Conservation (phyloP, 2,113 vertebrate genomes). For the Dipodomys merriami region DNA sequence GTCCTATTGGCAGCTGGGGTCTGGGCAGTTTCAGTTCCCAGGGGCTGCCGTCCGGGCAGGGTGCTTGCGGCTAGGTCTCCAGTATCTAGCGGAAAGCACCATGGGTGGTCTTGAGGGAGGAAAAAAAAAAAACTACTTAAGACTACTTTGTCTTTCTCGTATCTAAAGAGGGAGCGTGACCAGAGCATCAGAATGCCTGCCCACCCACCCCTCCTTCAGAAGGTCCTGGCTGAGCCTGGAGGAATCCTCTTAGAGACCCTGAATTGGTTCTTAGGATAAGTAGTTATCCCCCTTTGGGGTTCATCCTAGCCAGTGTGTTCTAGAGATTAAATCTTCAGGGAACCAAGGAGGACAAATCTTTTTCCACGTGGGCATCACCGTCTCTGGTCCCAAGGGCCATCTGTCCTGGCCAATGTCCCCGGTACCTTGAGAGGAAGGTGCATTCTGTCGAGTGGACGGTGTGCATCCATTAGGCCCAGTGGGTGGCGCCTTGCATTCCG, state of each 20-base stretch:
- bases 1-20: neutral
- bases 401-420: neutral
- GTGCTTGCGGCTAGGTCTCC: neutral
- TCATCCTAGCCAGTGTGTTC: no score
- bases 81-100: neutral
- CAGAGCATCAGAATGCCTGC: neutral
- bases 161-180: neutral
- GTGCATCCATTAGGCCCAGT: no score
- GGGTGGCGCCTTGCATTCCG: no score
- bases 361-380: no score
- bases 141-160: slow-evolving; percentile 30
- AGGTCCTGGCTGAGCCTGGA: neutral
- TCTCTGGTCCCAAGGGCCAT: neutral
- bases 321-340: neutral
- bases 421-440: no score
- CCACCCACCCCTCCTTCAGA: no score
- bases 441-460: no score
- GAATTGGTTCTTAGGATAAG: no score
- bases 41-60: neutral
- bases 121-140: neutral
- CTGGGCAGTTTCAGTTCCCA: neutral
- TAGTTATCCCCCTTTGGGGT: no score
- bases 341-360: neutral
- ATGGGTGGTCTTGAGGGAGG: neutral
- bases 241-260: neutral